Evolutionary conservation across 2,113 vertebrate species (phyloP), one percentile per base, ranked within the genome.

Genomic region (Urocolius indicus): DNA sequence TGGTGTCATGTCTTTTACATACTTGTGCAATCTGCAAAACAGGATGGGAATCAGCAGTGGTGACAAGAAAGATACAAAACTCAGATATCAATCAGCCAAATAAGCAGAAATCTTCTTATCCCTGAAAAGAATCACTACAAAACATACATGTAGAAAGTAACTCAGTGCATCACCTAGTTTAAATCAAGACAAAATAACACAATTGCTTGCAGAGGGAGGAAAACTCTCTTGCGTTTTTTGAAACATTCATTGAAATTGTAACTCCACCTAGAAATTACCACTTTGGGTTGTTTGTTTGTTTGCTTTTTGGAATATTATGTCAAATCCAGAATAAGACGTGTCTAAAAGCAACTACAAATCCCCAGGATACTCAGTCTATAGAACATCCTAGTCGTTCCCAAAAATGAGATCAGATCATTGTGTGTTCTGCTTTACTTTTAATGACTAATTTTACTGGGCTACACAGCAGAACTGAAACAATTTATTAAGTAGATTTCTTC

Each of bases 1-100:
- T 86, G 17, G 94, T 95, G 81, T 93, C 74, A 0, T 98, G 98
- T 24, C 94, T 97, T 61, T 98, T 91, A 26, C 98, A 99, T 0
- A 90, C 97, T 94, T 99, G 98, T 10, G 99, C 98, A 5, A 99
- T 90, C 99, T 99, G 95, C 34, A 95, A 90, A 76, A 91, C 69
- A 86, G 0, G 9, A 54, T 26, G 41, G 20, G 68, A 71, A 62
- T 6, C 38, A 71, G 49, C 41, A 87, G 38, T 32, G 36, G 54
- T 71, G 34, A 90, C 0, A 21, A 59, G 38, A 68, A 58, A 90
- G 32, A 71, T 0, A 2, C 48, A 74, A 21, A 63, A 38, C 36
- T 63, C 34, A 27, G 27, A 9, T 8, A 17, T 23, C 19, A 9
- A 62, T 41, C 90, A 34, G 27, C 13, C 27, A 80, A 48, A 68